Base-by-base conservation (phyloP, 1,140 invertebrate genomes). In the Caenorhabditis latens region DNA sequence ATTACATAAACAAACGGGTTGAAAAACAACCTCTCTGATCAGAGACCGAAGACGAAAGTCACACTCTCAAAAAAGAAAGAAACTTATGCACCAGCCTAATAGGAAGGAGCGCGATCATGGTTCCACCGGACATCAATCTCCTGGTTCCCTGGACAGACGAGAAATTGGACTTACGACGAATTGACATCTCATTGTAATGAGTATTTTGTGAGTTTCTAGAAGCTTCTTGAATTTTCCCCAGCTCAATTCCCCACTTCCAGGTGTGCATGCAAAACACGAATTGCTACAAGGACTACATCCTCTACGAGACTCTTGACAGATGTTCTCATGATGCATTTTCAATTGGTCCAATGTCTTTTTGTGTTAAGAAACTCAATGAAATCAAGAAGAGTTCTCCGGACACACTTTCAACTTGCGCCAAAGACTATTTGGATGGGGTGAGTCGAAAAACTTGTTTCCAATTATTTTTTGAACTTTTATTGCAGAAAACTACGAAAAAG, bases 271-370 rank as follows among this genome's bases (percentile, higher is more conserved):
- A 71, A 71, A 71, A 71, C 16, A 71, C 65, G 19, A 71, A 71
- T 43, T 71, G 40, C 13, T 71, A 71, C 65, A 71, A 71, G 14
- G 65, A 71, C 42, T 71, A 43, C 19, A 16, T 71, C n/a, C 42
- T 65, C 7, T 65, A 13, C 19, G 61, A 65, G 65, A 71, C 42
- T 19, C 16, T 71, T 32, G 61, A 65, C 16, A 43, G 65, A 46
- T 71, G 65, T 46, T 71, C 65, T 43, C 65, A 71, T 46, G 65
- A 71, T 46, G 65, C 65, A 43, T 71, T 71, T 21, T 19, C 11
- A 14, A 46, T 71, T 71, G 65, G 65, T 43, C 65, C 65, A 43
- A 71, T 71, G 65, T 43, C 40, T 46, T 71, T 71, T 71, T 71
- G 40, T 16, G 4, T 46, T 19, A 11, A 19, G 19, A 46, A 16